Evolutionary conservation across 2,113 vertebrate species (phyloP).

Genomic region (Eulemur rufifrons): DNA sequence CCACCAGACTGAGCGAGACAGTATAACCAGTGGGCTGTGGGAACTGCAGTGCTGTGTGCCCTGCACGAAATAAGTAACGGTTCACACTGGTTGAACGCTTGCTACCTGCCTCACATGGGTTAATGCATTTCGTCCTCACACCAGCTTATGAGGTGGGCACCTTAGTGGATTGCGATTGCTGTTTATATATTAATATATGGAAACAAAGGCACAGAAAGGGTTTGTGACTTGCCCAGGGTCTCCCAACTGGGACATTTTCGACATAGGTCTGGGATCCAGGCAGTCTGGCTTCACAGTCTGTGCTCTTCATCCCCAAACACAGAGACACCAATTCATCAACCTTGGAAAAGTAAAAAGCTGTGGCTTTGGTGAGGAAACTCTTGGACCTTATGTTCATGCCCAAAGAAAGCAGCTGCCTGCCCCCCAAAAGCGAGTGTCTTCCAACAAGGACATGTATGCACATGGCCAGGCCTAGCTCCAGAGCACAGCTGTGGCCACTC

Average conservation of each 20-base stretch:
- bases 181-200: not conserved
- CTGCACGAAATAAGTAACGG: not conserved
- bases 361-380: not conserved
- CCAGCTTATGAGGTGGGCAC: not conserved
- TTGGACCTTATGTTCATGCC: not conserved
- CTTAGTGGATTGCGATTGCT: accelerated
- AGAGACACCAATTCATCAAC: not conserved
- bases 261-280: not conserved
- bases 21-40: not conserved
- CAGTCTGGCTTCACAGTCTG: not conserved
- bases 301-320: not conserved
- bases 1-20: not conserved
- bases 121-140: not conserved
- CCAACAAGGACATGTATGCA: not conserved
- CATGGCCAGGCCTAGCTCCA: not conserved
- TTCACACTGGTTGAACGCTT: not conserved
- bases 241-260: not conserved
- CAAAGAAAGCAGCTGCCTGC: not conserved
- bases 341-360: not conserved
- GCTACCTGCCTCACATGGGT: not conserved
- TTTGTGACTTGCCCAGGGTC: not conserved
- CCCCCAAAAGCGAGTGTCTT: not conserved
- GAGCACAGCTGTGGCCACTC: conserved; percentile 12
- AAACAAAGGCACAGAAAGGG: not conserved
- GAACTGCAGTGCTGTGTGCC: not conserved